phyloP scores from a whole-genome alignment of 2,797 vertebrate genomes.

The Moxostoma hubbsi region DNA sequence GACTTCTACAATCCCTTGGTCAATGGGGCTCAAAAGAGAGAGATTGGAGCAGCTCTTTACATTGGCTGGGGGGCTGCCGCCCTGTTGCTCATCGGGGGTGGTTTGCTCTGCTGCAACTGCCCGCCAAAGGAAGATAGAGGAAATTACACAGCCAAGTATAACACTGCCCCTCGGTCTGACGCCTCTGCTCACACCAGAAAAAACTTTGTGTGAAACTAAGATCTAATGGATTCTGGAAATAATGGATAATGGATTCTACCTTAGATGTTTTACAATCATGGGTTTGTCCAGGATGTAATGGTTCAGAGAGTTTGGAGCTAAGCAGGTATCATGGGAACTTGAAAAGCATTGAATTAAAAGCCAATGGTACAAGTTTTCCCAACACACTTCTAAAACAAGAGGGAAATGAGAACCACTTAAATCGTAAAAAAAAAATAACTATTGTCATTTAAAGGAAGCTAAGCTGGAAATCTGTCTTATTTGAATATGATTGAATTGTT shows the following conservation, averaged over 20 bases:
- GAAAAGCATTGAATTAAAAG: slow-evolving; percentile 24
- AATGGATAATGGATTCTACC: neutral
- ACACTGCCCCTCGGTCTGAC: slow-evolving; percentile 73
- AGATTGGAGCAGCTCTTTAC: slow-evolving; percentile 88
- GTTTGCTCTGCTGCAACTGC: slow-evolving; percentile 88
- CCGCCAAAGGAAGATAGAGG: slow-evolving; percentile 71
- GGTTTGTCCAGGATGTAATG: slow-evolving; percentile 18
- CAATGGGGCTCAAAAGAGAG: slow-evolving; percentile 81
- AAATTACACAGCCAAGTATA: slow-evolving; percentile 84
- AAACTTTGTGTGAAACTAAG: slow-evolving; percentile 79
- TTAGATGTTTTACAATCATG: slow-evolving; percentile 33
- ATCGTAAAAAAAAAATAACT: neutral
- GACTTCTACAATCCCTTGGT: slow-evolving; percentile 92
- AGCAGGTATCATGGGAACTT: neutral
- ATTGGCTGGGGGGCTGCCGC: slow-evolving; percentile 89
- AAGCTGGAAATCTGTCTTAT: neutral
- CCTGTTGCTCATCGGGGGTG: slow-evolving; percentile 87
- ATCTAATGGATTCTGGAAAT: slow-evolving; percentile 7
- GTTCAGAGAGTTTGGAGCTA: no score
- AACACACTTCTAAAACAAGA: neutral
- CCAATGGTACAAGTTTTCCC: neutral
- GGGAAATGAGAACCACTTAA: slow-evolving; percentile 41
- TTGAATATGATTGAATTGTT: neutral
- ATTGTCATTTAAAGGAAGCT: neutral
- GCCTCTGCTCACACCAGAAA: slow-evolving; percentile 78